phyloP scores from a whole-genome alignment of 1,140 invertebrate species.

The Brachionus paranguensis region DNA sequence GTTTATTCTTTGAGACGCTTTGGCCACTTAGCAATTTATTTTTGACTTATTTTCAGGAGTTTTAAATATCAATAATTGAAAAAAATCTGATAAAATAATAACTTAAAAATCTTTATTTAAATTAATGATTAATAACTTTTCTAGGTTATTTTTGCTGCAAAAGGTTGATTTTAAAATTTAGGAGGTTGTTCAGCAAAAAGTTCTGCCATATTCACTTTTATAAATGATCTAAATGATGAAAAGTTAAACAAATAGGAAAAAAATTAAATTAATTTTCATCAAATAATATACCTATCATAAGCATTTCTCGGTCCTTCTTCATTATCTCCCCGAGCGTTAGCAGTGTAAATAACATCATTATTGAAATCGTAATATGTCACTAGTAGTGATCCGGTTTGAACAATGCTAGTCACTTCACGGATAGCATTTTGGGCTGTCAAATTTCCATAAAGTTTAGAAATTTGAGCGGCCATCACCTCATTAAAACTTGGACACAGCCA shows the following conservation, averaged over 20 bases:
- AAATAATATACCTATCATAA: conserved; percentile 44
- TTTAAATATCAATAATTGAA: too few species aligned
- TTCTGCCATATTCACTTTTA: conserved; percentile 44
- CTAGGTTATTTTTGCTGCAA: background rate
- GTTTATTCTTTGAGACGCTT: too few species aligned
- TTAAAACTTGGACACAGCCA: conserved; percentile 42
- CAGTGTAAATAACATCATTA: conserved; percentile 43
- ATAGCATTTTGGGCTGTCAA: conserved; percentile 45
- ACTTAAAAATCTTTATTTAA: too few species aligned
- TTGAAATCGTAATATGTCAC: conserved; percentile 47
- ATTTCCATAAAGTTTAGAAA: conserved; percentile 44
- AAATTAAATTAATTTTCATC: background rate
- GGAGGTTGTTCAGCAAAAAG: conserved; percentile 42
- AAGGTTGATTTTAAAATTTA: background rate
- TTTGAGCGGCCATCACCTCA: conserved; percentile 44
- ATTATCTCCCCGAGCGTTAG: conserved; percentile 44
- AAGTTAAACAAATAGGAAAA: conserved; percentile 12
- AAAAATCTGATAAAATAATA: too few species aligned
- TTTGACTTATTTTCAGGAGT: too few species aligned
- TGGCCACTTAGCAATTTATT: too few species aligned
- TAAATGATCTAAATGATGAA: conserved; percentile 42
- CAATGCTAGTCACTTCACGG: conserved; percentile 44
- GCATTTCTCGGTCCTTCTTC: conserved; percentile 45
- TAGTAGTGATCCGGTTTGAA: conserved; percentile 45
- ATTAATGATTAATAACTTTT: background rate